Evolutionary conservation across 2,888 invertebrate genomes (phyloP), one percentile per base, ranked within the genome.

Genomic region (Idaea aversata): DNA sequence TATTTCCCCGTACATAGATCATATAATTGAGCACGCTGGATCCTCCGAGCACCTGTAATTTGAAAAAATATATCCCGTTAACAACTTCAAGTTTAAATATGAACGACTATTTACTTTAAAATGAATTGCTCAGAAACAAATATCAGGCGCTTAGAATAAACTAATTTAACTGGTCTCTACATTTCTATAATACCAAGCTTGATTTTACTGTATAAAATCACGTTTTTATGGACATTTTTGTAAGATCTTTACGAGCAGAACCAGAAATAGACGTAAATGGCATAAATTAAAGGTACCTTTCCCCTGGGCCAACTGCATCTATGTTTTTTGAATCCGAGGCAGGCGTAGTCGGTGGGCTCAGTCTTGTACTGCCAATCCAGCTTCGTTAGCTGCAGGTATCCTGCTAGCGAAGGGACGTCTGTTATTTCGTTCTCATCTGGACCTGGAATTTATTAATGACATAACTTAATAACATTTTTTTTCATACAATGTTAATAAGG

Each of bases 301-400:
- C 97, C 97, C 62, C 98, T 92, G 0, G 97, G 97, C 97, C 97
- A 97, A 84, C 97, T 97, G 88, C 97, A 97, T 65, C 96, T 94
- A 62, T 95, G 95, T 69, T 95, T 95, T 77, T 96, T 96, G 95
- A 97, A 97, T 15, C 96, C 97, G 69, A 97, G 88, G 75, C 97
- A 97, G 0, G 97, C 96, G 77, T 94, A 95, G 69, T 95, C 94
- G 3, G 96, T 97, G 0, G 97, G 96, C 80, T 97, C 97, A 0
- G 97, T 97, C 90, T 97, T 97, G 88, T 97, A 98, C 75, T 96
- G 95, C 97, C 97, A 98, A 88, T 98, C 98, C 68, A 98, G 87
- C 83, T 96, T 96, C 71, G 97, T 96, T 67, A 97, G 92, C 87
- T 98, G 98, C 61, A 98, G 91, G 84, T 97, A 98, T 0, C 97